Percentiles rank a stretch among this genome's conserved stretches.
These are phyloP conservation scores for Aurelia sp. DNA, from an alignment of 30 jellyfish, hydroid and myxozoan species.

Conservation along the genomic window DNA sequence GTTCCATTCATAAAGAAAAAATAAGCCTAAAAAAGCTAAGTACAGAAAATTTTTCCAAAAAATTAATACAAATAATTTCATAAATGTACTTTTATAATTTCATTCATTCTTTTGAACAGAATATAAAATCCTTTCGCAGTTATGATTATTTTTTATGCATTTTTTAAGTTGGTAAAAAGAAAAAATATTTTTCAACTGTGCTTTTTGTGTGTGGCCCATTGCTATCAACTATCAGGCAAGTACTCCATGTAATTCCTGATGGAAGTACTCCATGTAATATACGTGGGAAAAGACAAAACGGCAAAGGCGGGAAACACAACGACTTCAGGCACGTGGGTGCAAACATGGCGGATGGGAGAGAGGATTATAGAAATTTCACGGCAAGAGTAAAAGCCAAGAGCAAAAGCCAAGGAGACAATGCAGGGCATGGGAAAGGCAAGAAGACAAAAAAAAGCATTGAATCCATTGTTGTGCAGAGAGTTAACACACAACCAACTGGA, in stretches of 20 bases:
- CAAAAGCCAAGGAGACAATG: neutral
- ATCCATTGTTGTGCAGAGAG: constrained; percentile 35
- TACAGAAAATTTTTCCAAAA: neutral
- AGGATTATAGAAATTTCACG: neutral
- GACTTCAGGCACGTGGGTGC: neutral
- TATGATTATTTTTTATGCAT: too few relatives aligned
- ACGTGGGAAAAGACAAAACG: too few relatives aligned
- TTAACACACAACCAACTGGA: constrained; percentile 35
- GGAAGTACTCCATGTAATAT: neutral
- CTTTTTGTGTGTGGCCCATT: too few relatives aligned
- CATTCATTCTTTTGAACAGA: neutral
- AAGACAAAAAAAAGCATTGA: neutral
- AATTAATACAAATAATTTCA: neutral
- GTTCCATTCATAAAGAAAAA: too few relatives aligned
- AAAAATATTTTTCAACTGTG: neutral
- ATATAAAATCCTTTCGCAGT: neutral
- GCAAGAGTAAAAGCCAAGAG: constrained; percentile 15
- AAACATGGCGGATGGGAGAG: constrained; percentile 1
- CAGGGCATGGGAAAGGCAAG: neutral
- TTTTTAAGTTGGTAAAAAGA: neutral
- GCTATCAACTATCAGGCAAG: too few relatives aligned
- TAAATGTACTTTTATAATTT: neutral
- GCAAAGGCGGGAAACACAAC: neutral
- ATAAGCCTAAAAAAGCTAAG: neutral
- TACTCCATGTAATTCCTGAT: neutral